Percentiles rank a stretch among this genome's conserved stretches.
Conservation (phyloP, 35 echinoderm and acorn worm species). For the Apostichopus parvimensis region DNA sequence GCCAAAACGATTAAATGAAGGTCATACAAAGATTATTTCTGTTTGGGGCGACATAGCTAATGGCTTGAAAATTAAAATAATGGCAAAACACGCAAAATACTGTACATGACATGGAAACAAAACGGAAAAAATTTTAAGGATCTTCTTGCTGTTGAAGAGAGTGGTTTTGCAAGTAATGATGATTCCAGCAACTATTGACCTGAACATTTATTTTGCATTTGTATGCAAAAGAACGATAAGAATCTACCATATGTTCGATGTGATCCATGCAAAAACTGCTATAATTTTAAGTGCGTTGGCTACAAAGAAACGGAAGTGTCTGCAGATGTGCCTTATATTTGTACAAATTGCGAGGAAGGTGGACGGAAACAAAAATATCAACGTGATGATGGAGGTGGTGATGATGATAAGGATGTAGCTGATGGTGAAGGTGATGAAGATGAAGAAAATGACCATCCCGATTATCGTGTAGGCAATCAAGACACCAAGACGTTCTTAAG, state of each 20-base stretch:
- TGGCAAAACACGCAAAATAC: neutral
- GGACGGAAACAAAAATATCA: neutral
- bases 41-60: neutral
- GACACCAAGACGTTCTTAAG: too few relatives aligned
- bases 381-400: neutral
- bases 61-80: neutral
- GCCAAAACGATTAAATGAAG: neutral
- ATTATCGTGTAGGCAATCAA: too few relatives aligned
- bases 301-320: neutral
- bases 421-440: neutral
- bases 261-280: neutral
- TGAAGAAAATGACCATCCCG: neutral
- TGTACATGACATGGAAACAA: neutral
- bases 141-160: neutral
- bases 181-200: neutral
- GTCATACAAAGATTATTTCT: neutral
- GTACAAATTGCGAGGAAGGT: neutral
- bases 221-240: neutral
- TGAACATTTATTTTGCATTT: neutral
- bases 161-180: neutral
- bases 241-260: too few relatives aligned
- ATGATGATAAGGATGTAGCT: neutral
- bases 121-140: neutral
- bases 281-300: neutral
- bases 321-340: neutral